phyloP scores from a whole-genome alignment of 2,888 invertebrate genomes.

The Trypoxylon attenuatum region DNA sequence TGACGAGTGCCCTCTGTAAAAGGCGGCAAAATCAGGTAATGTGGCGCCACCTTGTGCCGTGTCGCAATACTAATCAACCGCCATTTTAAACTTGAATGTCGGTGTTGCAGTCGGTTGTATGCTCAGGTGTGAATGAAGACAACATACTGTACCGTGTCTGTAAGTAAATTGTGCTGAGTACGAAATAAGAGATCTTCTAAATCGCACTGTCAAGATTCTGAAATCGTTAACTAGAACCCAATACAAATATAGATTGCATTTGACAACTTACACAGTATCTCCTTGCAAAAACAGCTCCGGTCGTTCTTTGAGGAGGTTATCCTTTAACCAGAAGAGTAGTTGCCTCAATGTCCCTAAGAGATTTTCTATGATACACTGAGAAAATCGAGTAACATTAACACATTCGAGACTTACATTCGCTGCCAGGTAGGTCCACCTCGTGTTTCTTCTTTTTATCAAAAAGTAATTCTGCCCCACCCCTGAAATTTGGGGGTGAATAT shows the following conservation, averaged over 20 bases:
- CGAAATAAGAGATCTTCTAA: slow-evolving; percentile 13
- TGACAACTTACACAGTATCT: slow-evolving; percentile 75
- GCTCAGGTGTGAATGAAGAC: slow-evolving; percentile 25
- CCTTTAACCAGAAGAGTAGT: slow-evolving; percentile 88
- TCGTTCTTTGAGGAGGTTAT: slow-evolving; percentile 88
- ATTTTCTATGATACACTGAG: slow-evolving; percentile 11
- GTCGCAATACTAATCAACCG: neutral
- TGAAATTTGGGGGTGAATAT: slow-evolving; percentile 71
- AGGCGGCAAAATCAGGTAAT: too few relatives aligned
- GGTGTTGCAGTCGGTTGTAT: slow-evolving; percentile 5
- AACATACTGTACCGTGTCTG: slow-evolving; percentile 24
- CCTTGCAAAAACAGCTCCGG: slow-evolving; percentile 81
- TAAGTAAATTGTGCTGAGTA: slow-evolving; percentile 1
- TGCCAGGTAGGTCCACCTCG: slow-evolving; percentile 79
- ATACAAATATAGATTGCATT: too few relatives aligned
- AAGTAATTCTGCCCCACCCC: slow-evolving; percentile 94
- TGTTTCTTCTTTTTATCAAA: slow-evolving; percentile 89
- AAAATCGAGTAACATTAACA: neutral
- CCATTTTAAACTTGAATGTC: slow-evolving; percentile 29
- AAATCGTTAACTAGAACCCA: too few relatives aligned
- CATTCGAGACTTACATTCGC: slow-evolving; percentile 75
- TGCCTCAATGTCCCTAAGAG: slow-evolving; percentile 82
- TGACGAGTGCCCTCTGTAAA: too few relatives aligned
- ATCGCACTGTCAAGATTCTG: too few relatives aligned
- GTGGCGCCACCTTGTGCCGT: slow-evolving; percentile 17